Evolutionary conservation across 2,888 invertebrate genomes (phyloP).

Genomic region (Fragum sueziense): DNA sequence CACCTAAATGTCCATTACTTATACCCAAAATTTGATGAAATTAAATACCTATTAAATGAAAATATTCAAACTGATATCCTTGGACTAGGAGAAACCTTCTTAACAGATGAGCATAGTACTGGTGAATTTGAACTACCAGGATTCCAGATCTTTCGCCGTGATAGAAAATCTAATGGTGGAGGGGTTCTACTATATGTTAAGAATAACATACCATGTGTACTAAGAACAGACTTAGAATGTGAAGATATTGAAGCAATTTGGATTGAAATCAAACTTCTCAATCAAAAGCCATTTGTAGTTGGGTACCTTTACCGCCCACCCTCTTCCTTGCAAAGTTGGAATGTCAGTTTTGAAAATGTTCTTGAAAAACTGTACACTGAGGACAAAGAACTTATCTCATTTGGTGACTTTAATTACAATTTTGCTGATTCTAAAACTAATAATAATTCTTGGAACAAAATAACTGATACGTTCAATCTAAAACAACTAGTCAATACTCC

Average conservation of each 20-base stretch:
- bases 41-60: background rate
- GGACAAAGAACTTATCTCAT: background rate
- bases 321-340: background rate
- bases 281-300: conserved; percentile 14
- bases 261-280: conserved; percentile 7
- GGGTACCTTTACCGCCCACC: conserved; percentile 7
- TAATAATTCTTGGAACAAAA: background rate
- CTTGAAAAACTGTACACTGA: background rate
- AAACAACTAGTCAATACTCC: background rate
- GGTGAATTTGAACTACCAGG: background rate
- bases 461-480: background rate
- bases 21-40: conserved; percentile 18
- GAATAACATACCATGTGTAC: background rate
- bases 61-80: background rate
- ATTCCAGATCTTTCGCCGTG: conserved; percentile 3
- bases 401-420: background rate
- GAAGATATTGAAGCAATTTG: background rate
- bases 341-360: background rate
- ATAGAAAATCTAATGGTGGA: conserved; percentile 7
- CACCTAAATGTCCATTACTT: conserved; percentile 15
- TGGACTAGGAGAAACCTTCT: background rate
- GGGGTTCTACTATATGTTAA: background rate
- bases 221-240: background rate
- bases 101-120: background rate
- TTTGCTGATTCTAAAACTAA: background rate